These are phyloP conservation scores for Apotomis betuletana DNA, from an alignment of 2,888 invertebrate genomes.

Conservation along the genomic window DNA sequence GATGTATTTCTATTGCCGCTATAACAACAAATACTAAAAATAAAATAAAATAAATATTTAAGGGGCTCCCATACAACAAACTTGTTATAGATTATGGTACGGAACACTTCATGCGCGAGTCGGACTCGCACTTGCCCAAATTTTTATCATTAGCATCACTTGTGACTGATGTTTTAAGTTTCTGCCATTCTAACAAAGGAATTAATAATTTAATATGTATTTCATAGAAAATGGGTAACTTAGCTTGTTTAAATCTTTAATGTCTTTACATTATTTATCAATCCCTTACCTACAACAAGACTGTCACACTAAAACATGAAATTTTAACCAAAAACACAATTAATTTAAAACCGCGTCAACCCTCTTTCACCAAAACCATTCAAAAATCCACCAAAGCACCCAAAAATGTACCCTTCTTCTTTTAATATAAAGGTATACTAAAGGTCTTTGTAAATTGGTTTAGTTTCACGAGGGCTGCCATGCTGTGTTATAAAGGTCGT, in stretches of 20 bases:
- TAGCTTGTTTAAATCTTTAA: background rate
- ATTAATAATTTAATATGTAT: too few relatives aligned
- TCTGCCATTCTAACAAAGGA: too few relatives aligned
- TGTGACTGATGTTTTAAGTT: too few relatives aligned
- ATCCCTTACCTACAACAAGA: background rate
- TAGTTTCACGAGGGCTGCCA: background rate
- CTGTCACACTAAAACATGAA: conserved; percentile 30
- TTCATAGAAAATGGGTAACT: background rate
- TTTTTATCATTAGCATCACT: too few relatives aligned
- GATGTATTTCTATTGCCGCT: too few relatives aligned
- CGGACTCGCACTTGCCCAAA: too few relatives aligned
- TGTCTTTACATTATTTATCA: background rate
- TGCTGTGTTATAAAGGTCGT: too few relatives aligned
- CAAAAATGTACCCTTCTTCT: background rate
- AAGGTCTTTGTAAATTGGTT: background rate
- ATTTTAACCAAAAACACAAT: conserved; percentile 32
- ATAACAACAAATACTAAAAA: too few relatives aligned
- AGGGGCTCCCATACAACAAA: too few relatives aligned
- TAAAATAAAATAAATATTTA: too few relatives aligned
- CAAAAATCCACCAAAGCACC: background rate
- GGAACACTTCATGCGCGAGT: too few relatives aligned
- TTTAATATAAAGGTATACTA: background rate
- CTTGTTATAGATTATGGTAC: too few relatives aligned
- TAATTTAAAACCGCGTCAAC: conserved; percentile 32
- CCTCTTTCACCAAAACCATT: conserved; percentile 23